Conservation (phyloP, 2,888 invertebrate genomes). For the Pherbina coryleti region DNA sequence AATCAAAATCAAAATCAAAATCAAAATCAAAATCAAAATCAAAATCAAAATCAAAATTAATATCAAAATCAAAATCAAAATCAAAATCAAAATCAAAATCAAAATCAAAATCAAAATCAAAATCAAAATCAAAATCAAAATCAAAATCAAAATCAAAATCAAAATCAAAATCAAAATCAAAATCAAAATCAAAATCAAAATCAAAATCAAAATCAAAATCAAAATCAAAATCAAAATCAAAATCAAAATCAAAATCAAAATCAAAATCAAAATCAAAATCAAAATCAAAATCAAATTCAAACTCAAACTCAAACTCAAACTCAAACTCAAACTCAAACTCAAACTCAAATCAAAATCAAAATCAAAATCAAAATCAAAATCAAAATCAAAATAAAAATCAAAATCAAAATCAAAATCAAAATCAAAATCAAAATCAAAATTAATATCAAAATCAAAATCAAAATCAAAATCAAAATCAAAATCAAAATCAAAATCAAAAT, state of each 20-base stretch:
- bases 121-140: no score
- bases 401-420: neutral
- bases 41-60: no score
- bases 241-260: neutral
- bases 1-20: no score
- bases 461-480: neutral
- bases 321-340: neutral
- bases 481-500: neutral
- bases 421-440: neutral
- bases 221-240: neutral
- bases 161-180: neutral
- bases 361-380: neutral
- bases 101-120: no score
- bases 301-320: neutral
- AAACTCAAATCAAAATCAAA: neutral
- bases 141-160: no score
- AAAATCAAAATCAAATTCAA: neutral
- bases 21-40: no score
- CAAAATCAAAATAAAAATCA: neutral
- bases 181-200: neutral
- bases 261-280: neutral
- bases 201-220: neutral
- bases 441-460: neutral
- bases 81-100: no score
- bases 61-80: no score